A percentile compares a stretch with the other conserved stretches of the same genome.
These are phyloP conservation scores for Microcaecilia unicolor DNA, from an alignment of 2,797 vertebrate species.

Conservation along the genomic window DNA sequence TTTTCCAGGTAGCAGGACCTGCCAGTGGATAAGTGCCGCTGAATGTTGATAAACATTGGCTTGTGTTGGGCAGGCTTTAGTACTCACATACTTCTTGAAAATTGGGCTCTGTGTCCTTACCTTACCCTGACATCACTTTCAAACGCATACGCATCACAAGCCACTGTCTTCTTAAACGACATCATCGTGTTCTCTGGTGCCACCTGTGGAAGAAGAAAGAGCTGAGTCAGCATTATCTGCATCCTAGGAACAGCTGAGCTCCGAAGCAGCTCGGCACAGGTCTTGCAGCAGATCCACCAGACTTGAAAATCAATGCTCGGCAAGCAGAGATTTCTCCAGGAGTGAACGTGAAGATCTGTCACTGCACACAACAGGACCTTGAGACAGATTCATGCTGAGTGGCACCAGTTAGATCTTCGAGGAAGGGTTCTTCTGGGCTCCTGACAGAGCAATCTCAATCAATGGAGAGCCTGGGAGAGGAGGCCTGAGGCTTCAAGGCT, in stretches of 20 bases:
- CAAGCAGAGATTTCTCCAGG: not conserved
- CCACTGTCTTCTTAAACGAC: conserved; percentile 70
- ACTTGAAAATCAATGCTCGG: too few relatives aligned
- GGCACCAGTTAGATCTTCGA: too few relatives aligned
- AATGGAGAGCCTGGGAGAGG: not conserved
- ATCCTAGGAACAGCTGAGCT: too few relatives aligned
- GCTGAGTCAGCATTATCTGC: conserved; percentile 5
- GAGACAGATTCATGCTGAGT: not conserved
- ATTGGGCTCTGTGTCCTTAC: too few relatives aligned
- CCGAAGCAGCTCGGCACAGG: too few relatives aligned
- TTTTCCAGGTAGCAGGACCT: too few relatives aligned
- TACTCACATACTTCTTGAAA: too few relatives aligned
- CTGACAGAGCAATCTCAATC: not conserved
- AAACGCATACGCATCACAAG: conserved; percentile 66
- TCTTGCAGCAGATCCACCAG: too few relatives aligned
- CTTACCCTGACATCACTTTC: conserved; percentile 91
- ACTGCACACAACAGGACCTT: not conserved
- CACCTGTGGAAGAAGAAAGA: conserved; percentile 48
- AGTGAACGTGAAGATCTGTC: not conserved
- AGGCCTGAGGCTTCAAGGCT: too few relatives aligned
- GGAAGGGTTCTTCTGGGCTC: not conserved
- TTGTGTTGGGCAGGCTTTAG: too few relatives aligned
- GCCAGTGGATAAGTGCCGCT: too few relatives aligned
- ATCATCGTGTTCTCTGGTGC: conserved; percentile 93
- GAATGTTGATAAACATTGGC: too few relatives aligned